Conservation (phyloP, 2,113 vertebrate genomes). For the Mola mola region DNA sequence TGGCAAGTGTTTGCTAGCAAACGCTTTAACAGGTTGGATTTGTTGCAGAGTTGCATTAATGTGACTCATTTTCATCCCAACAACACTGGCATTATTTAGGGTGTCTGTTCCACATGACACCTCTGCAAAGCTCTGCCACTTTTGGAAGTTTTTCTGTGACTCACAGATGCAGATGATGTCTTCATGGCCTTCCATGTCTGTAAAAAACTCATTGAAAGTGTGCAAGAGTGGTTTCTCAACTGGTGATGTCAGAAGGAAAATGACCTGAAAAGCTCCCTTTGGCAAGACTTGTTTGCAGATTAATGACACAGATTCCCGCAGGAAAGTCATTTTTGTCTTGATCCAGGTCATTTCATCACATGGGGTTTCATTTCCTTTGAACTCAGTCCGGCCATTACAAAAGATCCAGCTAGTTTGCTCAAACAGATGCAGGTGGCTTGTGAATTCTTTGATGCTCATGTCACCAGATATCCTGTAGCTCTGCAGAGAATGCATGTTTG, state of each 20-base stretch:
- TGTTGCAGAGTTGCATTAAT: slow-evolving; percentile 80
- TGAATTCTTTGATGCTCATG: slow-evolving; percentile 59
- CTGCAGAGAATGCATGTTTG: slow-evolving; percentile 80
- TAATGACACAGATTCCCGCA: slow-evolving; percentile 79
- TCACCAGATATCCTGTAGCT: slow-evolving; percentile 73
- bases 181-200: slow-evolving; percentile 83
- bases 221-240: slow-evolving; percentile 83
- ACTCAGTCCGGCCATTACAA: slow-evolving; percentile 85
- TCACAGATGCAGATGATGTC: slow-evolving; percentile 85
- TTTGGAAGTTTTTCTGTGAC: slow-evolving; percentile 73
- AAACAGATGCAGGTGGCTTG: slow-evolving; percentile 76
- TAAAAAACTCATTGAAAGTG: slow-evolving; percentile 85
- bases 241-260: slow-evolving; percentile 82
- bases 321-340: slow-evolving; percentile 78
- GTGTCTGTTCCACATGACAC: slow-evolving; percentile 72
- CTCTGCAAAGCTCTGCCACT: slow-evolving; percentile 81
- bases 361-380: slow-evolving; percentile 72
- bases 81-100: slow-evolving; percentile 76
- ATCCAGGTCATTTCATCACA: slow-evolving; percentile 86
- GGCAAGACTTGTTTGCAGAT: slow-evolving; percentile 85
- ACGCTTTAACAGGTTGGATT: slow-evolving; percentile 66
- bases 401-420: slow-evolving; percentile 89
- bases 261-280: slow-evolving; percentile 78
- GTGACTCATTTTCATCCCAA: slow-evolving; percentile 85
- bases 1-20: slow-evolving; percentile 69